A percentile compares a stretch with the other conserved stretches of the same genome.
Conservation (phyloP, 2,888 invertebrate genomes). For the Entomobrya multifasciata region DNA sequence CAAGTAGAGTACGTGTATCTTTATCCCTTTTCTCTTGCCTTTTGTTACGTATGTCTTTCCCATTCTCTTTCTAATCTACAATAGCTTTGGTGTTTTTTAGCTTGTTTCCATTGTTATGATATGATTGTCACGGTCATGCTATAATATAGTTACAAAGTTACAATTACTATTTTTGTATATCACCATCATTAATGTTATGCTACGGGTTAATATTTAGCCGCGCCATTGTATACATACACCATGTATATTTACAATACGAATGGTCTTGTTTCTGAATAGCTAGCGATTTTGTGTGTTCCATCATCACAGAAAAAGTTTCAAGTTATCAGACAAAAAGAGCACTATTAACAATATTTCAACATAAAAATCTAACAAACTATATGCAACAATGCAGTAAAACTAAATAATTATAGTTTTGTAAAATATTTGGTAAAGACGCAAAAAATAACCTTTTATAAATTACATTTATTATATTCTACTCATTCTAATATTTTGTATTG, state of each 20-base stretch:
- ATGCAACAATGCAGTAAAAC: too few relatives aligned
- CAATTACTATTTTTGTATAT: slow-evolving; percentile 36
- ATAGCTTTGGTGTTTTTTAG: neutral
- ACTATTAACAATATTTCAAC: neutral
- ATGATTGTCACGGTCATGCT: slow-evolving; percentile 57
- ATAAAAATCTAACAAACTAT: neutral
- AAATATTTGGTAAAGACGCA: too few relatives aligned
- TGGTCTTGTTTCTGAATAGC: slow-evolving; percentile 24
- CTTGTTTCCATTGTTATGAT: slow-evolving; percentile 30
- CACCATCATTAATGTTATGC: neutral
- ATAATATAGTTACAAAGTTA: slow-evolving; percentile 44
- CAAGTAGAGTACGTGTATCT: neutral
- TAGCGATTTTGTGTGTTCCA: neutral
- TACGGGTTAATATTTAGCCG: too few relatives aligned
- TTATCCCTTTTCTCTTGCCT: neutral
- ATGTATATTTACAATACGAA: neutral
- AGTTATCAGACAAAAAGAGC: too few relatives aligned
- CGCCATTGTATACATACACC: slow-evolving; percentile 15
- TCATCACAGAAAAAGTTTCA: too few relatives aligned
- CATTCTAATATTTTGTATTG: too few relatives aligned
- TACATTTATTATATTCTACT: too few relatives aligned
- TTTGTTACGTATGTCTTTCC: neutral
- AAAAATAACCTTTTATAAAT: too few relatives aligned
- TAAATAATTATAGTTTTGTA: too few relatives aligned
- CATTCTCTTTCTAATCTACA: neutral